phyloP scores from a whole-genome alignment of 2,113 vertebrate genomes.

The Phalacrocorax brasilianus region DNA sequence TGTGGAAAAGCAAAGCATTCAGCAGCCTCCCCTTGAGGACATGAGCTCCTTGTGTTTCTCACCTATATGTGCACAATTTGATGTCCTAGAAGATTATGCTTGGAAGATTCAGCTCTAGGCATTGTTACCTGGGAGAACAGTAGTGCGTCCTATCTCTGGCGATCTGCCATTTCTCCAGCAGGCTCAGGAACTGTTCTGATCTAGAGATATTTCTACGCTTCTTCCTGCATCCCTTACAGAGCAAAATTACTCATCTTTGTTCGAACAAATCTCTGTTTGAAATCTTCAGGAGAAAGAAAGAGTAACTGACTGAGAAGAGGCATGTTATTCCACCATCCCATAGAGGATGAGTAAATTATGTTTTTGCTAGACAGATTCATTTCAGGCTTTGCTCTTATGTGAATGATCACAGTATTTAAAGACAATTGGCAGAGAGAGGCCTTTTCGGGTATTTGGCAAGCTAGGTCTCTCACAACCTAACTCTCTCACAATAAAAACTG shows the following conservation, averaged over 20 bases:
- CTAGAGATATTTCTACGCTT: conserved; percentile 20
- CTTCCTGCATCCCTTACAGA: conserved; percentile 34
- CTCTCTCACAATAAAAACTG: conserved; percentile 44
- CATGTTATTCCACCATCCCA: not conserved
- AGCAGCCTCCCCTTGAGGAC: not conserved
- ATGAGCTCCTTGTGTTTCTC: not conserved
- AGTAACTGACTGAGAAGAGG: not conserved
- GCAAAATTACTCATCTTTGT: conserved; percentile 33
- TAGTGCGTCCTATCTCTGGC: conserved; percentile 33
- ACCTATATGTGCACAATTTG: not conserved
- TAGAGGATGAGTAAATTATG: not conserved
- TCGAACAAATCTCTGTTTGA: conserved; percentile 9
- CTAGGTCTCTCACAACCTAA: not conserved
- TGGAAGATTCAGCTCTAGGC: not conserved
- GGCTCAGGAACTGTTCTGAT: conserved; percentile 54
- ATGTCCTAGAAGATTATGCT: not conserved
- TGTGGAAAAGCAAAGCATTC: not conserved
- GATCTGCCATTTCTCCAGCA: conserved; percentile 55
- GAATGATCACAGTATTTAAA: conserved; percentile 31
- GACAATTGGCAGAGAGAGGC: conserved; percentile 3
- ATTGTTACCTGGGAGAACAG: conserved; percentile 26
- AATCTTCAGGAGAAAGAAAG: not conserved
- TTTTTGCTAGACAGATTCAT: conserved; percentile 20
- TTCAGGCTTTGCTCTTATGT: conserved; percentile 3
- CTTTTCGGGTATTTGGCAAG: conserved; percentile 17